Conservation (phyloP, 2,797 vertebrate species). For the Pangasius djambal region DNA sequence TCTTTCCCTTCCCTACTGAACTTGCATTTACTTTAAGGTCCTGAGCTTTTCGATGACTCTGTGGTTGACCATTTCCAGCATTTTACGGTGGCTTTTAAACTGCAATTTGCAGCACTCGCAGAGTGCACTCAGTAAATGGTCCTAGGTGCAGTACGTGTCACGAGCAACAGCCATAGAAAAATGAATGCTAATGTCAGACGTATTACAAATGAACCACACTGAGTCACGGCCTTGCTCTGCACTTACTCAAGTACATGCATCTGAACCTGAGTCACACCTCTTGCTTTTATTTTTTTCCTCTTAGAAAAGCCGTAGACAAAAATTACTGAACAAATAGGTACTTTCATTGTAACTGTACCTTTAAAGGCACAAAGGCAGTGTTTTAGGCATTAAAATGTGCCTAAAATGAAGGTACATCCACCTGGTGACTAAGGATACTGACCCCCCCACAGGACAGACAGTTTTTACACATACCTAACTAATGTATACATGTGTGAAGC, state of each 20-base stretch:
- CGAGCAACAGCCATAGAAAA: neutral
- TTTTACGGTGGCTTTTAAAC: neutral
- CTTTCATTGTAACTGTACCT: neutral
- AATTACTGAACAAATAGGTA: neutral
- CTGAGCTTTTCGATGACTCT: neutral
- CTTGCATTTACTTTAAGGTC: neutral
- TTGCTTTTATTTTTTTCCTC: neutral
- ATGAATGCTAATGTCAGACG: neutral
- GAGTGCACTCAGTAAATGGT: neutral
- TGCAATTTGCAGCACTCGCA: constrained; percentile 1
- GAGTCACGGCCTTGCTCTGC: neutral
- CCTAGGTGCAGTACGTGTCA: neutral
- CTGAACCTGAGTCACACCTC: neutral
- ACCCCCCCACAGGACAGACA: neutral
- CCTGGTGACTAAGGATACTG: neutral
- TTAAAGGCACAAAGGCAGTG: neutral
- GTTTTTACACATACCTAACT: constrained; percentile 18
- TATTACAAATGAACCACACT: neutral
- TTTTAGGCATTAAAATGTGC: neutral
- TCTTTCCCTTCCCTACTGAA: neutral
- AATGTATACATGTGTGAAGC: constrained; percentile 39
- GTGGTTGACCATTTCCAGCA: neutral
- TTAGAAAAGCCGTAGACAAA: neutral
- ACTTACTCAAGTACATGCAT: neutral
- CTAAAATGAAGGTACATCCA: constrained; percentile 10